Percentiles rank a stretch among this genome's conserved stretches.
These are phyloP conservation scores for Glyphotaelius pellucidus DNA, from an alignment of 2,888 invertebrate genomes.

Conservation along the genomic window DNA sequence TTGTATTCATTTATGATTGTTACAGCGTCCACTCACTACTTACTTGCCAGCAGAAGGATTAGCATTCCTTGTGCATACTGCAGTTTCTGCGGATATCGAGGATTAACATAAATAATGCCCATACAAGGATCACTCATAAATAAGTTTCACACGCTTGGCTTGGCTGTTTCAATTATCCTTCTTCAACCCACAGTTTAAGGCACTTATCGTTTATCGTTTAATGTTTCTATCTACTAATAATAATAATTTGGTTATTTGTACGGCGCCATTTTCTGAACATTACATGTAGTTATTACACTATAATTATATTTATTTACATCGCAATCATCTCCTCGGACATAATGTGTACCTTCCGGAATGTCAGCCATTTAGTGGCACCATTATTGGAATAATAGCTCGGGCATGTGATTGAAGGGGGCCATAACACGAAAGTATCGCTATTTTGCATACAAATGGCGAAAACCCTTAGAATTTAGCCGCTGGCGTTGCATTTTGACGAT, in stretches of 20 bases:
- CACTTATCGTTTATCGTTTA: too few relatives aligned
- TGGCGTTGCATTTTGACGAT: not conserved
- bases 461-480: not conserved
- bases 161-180: not conserved
- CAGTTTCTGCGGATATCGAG: not conserved
- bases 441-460: conserved; percentile 39
- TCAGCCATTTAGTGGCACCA: not conserved
- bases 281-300: not conserved
- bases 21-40: not conserved
- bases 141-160: not conserved
- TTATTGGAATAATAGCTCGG: not conserved
- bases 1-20: not conserved
- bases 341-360: not conserved
- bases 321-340: not conserved
- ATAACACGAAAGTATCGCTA: conserved; percentile 20
- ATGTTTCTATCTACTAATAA: too few relatives aligned
- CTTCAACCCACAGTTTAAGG: not conserved
- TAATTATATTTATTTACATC: not conserved
- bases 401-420: not conserved
- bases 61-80: not conserved
- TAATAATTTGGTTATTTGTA: too few relatives aligned
- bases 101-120: not conserved
- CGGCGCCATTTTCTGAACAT: not conserved
- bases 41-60: not conserved
- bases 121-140: not conserved